Evolutionary conservation across 2,113 vertebrate species (phyloP).

Genomic region (Eubucco bourcierii): DNA sequence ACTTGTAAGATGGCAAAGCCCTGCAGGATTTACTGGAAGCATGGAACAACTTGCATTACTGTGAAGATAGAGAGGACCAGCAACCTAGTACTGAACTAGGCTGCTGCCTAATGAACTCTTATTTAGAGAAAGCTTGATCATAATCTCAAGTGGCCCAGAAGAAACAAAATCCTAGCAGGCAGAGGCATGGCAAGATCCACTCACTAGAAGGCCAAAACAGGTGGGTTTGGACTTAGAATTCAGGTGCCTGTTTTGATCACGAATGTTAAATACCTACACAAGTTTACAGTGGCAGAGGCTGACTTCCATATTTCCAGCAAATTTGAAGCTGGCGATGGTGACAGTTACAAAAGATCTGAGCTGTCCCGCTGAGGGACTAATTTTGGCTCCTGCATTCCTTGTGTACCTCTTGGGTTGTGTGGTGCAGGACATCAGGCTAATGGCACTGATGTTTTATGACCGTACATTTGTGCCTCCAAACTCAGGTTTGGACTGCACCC

Average conservation of each 20-base stretch:
- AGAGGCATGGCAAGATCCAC: neutral
- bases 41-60: neutral
- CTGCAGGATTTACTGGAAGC: neutral
- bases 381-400: neutral
- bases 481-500: slow-evolving; percentile 53
- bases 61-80: neutral
- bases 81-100: neutral
- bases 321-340: neutral
- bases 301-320: neutral
- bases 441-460: neutral
- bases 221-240: neutral
- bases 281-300: neutral
- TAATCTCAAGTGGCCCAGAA: neutral
- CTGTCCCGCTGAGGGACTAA: neutral
- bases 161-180: neutral
- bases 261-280: neutral
- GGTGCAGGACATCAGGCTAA: neutral
- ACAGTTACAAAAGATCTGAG: neutral
- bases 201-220: neutral
- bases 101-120: neutral
- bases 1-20: neutral
- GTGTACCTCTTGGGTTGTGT: neutral
- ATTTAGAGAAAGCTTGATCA: neutral
- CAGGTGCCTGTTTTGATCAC: neutral
- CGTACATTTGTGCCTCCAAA: neutral